Evolutionary conservation across 2,113 vertebrate genomes (phyloP), one percentile per base, ranked within the genome.

Genomic region (Peromyscus maniculatus): DNA sequence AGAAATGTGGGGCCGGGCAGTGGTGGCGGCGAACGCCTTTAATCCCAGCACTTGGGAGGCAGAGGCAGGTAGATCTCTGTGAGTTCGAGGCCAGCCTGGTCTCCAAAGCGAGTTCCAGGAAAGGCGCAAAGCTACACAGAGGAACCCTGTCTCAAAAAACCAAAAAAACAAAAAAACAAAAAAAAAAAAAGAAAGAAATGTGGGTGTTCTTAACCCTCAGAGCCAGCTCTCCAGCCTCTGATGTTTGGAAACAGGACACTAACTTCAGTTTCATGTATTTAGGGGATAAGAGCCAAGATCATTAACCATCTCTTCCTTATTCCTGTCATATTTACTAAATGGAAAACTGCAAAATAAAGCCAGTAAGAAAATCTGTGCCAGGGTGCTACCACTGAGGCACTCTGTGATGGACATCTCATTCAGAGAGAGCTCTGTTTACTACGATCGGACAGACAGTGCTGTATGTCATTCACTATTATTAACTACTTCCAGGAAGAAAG

Each of bases 401-500:
- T 39, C 57, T 26, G 52, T 26, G 52, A 2, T 71, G 36, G 59
- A 11, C 13, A 72, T 43, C 31, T 62, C 75, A 72, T 11, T 62
- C 0, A 11, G 49, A 74, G 26, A 11, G 49, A 74, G 26, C 9
- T 59, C n/a, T 84, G 5, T 4, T 43, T 46, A 69, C 36, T 49
- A 46, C 1, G 33, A 75, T 26, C 75, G 75, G 3, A 49, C 15
- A 93, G 75, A 5, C 12, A 71, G 87, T 89, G 89, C 66, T 49
- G 15, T 0, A 72, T 39, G 22, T 31, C 59, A 93, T 16, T 92
- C 26, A 75, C n/a, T 52, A 31, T 59, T 46, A 91, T 59, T 78
- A 91, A 79, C 75, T 49, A 84, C 33, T 78, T 82, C 72, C 64
- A 78, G 15, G 55, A 91, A 93, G 52, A 91, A 93, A 64, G n/a